Base-by-base conservation (phyloP, 2,888 invertebrate species). In the Leptinotarsa haldemani region DNA sequence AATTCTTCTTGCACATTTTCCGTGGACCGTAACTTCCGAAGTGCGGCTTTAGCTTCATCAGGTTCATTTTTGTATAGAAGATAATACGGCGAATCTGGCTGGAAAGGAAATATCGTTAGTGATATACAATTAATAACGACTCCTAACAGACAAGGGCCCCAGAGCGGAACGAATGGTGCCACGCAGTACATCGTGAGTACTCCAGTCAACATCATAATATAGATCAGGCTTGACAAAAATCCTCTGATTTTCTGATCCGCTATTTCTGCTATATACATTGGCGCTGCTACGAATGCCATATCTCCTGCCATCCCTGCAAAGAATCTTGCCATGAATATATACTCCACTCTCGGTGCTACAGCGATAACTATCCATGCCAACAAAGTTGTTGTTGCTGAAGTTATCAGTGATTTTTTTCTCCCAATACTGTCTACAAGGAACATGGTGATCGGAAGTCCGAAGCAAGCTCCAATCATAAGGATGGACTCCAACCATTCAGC, bases 261-360 rank as follows among this genome's bases (percentile, higher is more conserved):
- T 68, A 87, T 86, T 79, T 88, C 87, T 4, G 86, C 87, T 13
- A 87, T 85, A 77, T 86, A 87, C 87, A 87, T 87, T 1, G 87
- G 88, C 0, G 86, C 87, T 18, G 87, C 85, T 4, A 88, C 87
- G 73, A 87, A 88, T 4, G 85, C 87, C 40, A 86, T 86, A 71
- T 87, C 87, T 15, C 86, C 86, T 13, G 86, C 86, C 72, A 87
- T 80, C 0, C 88, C 88, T 5, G 86, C 83, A 48, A 87, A 73
- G 68, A 87, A 85, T 61, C 87, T 81, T 0, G 87, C 87, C 0
- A 84, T 80, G 73, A 84, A 86, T 4, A 87, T 77, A 65, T 83
- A 83, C 46, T 82, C 81, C 12, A 86, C 80, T 13, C 81, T 82
- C n/a, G 82, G 80, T 5, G 85, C 85, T 2, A 83, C 66, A 4